phyloP scores from a whole-genome alignment of 2,888 invertebrate genomes.

The Lasioglossum villosulum region DNA sequence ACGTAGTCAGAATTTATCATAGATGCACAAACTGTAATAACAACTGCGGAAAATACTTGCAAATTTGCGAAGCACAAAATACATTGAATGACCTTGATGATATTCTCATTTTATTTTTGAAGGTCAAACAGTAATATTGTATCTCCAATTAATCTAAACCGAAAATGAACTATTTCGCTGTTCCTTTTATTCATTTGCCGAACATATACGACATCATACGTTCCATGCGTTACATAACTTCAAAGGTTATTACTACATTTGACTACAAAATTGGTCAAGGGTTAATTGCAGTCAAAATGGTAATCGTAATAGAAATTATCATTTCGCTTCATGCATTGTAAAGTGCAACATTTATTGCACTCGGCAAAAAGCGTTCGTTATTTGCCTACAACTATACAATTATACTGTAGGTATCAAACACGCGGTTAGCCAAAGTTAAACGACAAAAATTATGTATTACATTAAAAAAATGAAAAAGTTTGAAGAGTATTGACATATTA shows the following conservation, averaged over 20 bases:
- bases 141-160: background rate
- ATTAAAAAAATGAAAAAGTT: no score
- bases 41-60: background rate
- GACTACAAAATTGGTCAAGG: background rate
- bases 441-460: background rate
- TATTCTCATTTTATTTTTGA: background rate
- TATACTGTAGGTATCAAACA: background rate
- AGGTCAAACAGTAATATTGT: background rate
- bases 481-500: no score
- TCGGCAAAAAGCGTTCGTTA: background rate
- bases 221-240: background rate
- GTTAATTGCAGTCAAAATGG: conserved; percentile 6
- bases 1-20: background rate
- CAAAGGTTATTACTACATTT: background rate
- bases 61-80: background rate
- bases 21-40: background rate
- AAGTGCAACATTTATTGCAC: background rate
- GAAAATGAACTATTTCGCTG: background rate
- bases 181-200: background rate
- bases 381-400: background rate
- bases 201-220: background rate
- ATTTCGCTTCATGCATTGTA: background rate
- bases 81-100: background rate
- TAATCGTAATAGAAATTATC: background rate
- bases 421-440: background rate